A percentile compares a stretch with the other conserved stretches of the same genome.
phyloP scores from a whole-genome alignment of 2,113 vertebrate genomes.

The Gopherus evgoodei region DNA sequence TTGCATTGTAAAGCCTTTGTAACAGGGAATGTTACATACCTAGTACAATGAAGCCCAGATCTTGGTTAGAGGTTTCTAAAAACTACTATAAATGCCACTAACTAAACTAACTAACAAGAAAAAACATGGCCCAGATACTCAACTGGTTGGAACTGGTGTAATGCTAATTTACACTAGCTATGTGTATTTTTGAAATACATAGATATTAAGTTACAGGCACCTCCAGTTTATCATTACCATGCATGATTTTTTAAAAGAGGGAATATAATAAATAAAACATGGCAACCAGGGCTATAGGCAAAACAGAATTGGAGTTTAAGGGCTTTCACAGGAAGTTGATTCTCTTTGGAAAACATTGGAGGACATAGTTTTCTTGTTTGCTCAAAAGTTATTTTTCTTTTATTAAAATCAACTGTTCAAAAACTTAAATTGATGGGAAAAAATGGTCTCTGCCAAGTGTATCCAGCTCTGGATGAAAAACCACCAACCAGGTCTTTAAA shows the following conservation, averaged over 20 bases:
- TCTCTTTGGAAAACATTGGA: constrained; percentile 29
- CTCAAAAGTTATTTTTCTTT: constrained; percentile 23
- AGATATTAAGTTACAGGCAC: background rate
- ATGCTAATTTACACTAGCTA: background rate
- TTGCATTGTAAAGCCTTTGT: background rate
- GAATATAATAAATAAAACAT: constrained; percentile 16
- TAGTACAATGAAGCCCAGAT: background rate
- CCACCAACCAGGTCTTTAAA: background rate
- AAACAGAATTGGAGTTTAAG: background rate
- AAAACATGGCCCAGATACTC: background rate
- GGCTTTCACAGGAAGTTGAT: background rate
- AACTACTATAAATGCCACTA: background rate
- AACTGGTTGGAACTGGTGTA: background rate
- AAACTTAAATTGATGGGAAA: constrained; percentile 10
- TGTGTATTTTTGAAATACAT: fast-evolving
- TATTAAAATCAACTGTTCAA: constrained; percentile 39
- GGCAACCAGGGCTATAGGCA: background rate
- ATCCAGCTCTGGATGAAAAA: constrained; percentile 14
- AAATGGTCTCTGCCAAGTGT: constrained; percentile 17
- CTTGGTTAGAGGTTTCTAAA: background rate
- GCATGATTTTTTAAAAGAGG: background rate
- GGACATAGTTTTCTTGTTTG: background rate
- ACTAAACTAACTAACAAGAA: background rate
- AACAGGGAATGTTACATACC: background rate
- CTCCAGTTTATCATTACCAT: background rate